Conservation (phyloP, 2,113 vertebrate species). For the Todiramphus saurophagus region DNA sequence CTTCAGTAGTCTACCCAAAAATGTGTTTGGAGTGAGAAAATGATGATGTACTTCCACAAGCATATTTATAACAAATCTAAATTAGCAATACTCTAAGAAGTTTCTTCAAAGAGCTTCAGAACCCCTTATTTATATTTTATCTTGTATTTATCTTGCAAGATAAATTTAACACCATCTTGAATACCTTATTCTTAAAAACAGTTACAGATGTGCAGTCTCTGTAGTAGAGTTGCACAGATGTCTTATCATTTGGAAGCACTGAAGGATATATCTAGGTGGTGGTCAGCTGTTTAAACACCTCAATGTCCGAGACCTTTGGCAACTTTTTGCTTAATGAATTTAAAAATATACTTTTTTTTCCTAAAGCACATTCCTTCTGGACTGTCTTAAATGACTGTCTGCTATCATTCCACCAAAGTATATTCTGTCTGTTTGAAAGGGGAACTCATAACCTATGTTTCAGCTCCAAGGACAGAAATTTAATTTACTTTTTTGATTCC, state of each 20-base stretch:
- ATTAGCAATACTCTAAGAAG: background rate
- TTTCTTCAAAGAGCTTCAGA: background rate
- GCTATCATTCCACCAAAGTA: background rate
- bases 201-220: background rate
- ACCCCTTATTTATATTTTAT: background rate
- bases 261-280: background rate
- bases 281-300: background rate
- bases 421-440: background rate
- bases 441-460: background rate
- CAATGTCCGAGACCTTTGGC: background rate
- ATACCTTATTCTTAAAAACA: background rate
- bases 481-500: background rate
- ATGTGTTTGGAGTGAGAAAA: background rate
- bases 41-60: rapidly evolving
- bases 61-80: background rate
- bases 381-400: background rate
- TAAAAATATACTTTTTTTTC: background rate
- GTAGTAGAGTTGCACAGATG: background rate
- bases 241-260: background rate
- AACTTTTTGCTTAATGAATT: background rate
- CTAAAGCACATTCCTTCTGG: background rate
- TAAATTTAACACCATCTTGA: background rate
- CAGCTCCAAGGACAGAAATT: background rate
- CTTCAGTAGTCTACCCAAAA: background rate
- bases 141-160: background rate